Conservation (phyloP, 2,797 vertebrate genomes). For the Streptopelia turtur region DNA sequence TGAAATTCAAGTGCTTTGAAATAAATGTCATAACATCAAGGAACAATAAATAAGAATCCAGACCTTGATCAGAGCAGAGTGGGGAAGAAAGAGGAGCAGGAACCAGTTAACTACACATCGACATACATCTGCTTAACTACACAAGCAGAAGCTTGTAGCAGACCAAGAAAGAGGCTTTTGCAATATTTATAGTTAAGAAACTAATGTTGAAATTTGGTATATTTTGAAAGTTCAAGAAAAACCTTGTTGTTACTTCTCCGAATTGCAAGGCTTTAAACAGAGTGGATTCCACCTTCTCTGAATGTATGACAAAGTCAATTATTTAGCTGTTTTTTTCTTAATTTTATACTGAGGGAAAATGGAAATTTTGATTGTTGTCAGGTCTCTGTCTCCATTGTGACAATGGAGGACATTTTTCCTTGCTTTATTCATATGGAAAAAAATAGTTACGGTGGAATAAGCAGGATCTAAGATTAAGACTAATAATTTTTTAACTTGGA, state of each 20-base stretch:
- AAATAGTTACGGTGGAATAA: background rate
- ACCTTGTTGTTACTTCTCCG: background rate
- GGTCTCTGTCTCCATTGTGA: background rate
- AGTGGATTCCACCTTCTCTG: background rate
- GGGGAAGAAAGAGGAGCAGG: background rate
- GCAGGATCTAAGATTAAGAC: background rate
- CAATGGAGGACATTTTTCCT: rapidly evolving
- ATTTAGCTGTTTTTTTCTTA: background rate
- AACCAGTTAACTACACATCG: rapidly evolving
- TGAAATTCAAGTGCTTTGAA: background rate
- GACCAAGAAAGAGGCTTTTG: background rate
- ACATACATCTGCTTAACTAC: background rate
- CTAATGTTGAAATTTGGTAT: background rate
- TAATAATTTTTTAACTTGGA: background rate
- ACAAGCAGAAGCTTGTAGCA: background rate
- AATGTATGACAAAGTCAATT: background rate
- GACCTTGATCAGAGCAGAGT: background rate
- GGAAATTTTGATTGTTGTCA: background rate
- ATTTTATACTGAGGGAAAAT: background rate
- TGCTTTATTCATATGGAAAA: background rate
- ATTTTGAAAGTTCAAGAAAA: background rate
- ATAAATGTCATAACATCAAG: background rate
- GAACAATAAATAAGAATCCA: background rate
- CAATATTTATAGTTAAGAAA: background rate
- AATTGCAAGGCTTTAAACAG: background rate